Evolutionary conservation across 2,113 vertebrate species (phyloP).

Genomic region (Lasiurus cinereus): DNA sequence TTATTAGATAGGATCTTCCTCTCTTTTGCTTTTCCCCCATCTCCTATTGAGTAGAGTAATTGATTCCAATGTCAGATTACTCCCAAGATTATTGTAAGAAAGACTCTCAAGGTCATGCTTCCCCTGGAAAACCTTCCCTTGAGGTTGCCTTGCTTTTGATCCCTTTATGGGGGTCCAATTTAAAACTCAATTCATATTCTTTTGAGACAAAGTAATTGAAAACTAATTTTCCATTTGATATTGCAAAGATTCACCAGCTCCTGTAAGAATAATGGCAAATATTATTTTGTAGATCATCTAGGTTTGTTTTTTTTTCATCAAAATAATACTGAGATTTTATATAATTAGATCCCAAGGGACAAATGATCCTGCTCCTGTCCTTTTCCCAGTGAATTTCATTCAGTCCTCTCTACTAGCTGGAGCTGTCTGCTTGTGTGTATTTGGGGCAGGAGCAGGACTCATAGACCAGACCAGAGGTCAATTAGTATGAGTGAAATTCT

Average conservation of each 20-base stretch:
- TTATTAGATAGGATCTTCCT: background rate
- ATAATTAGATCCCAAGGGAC: conserved; percentile 71
- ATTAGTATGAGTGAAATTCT: background rate
- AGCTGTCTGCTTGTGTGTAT: background rate
- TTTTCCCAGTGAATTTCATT: conserved; percentile 63
- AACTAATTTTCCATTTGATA: conserved; percentile 13
- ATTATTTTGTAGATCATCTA: conserved; percentile 79
- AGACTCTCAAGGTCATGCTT: conserved; percentile 10
- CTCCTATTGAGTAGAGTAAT: conserved; percentile 44
- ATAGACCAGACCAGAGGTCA: background rate
- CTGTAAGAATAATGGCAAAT: conserved; percentile 68
- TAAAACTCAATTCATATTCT: conserved; percentile 64
- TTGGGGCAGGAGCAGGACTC: background rate
- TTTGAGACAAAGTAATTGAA: conserved; percentile 72
- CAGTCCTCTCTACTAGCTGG: conserved; percentile 28
- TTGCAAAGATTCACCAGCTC: conserved; percentile 66
- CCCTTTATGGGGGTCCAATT: conserved; percentile 53
- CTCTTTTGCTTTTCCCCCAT: background rate
- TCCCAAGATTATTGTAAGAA: conserved; percentile 40
- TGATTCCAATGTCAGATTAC: background rate
- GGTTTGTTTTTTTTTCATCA: conserved; percentile 63
- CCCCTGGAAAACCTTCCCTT: conserved; percentile 12
- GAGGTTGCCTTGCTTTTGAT: conserved; percentile 35
- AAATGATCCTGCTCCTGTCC: conserved; percentile 80
- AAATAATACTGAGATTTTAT: conserved; percentile 77